Percentiles rank a stretch among this genome's conserved stretches.
These are phyloP conservation scores for Chiropotes sagulatus DNA, from an alignment of 2,797 vertebrate species.

Conservation along the genomic window DNA sequence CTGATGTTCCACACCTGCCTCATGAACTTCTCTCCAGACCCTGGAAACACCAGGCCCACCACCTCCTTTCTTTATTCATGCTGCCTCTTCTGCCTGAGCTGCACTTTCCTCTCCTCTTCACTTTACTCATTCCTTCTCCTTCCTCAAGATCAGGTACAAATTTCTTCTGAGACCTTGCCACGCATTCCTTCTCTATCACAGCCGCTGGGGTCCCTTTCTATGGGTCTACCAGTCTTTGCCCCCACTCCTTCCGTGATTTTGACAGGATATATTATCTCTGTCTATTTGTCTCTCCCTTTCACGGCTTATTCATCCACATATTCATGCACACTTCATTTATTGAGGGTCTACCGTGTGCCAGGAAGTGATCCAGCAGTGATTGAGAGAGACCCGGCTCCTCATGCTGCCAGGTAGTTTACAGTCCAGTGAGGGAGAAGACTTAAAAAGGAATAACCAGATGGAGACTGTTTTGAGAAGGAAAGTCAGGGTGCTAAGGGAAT, in stretches of 20 bases:
- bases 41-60: not conserved
- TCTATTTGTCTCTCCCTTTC: not conserved
- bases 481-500: not conserved
- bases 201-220: not conserved
- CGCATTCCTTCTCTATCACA: not conserved
- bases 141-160: not conserved
- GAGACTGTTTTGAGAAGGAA: not conserved
- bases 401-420: not conserved
- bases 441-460: not conserved
- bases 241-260: not conserved
- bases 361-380: not conserved
- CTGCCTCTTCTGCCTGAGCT: not conserved
- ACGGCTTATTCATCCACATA: not conserved
- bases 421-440: not conserved
- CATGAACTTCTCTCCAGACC: not conserved
- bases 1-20: not conserved
- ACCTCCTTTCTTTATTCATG: not conserved
- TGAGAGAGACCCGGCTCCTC: not conserved
- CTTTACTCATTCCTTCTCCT: not conserved
- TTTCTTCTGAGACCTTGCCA: not conserved
- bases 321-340: not conserved
- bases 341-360: not conserved
- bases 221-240: not conserved
- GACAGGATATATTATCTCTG: not conserved
- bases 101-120: not conserved